Base-by-base conservation (phyloP, 1,140 invertebrate species). In the Bombus terrestris region DNA sequence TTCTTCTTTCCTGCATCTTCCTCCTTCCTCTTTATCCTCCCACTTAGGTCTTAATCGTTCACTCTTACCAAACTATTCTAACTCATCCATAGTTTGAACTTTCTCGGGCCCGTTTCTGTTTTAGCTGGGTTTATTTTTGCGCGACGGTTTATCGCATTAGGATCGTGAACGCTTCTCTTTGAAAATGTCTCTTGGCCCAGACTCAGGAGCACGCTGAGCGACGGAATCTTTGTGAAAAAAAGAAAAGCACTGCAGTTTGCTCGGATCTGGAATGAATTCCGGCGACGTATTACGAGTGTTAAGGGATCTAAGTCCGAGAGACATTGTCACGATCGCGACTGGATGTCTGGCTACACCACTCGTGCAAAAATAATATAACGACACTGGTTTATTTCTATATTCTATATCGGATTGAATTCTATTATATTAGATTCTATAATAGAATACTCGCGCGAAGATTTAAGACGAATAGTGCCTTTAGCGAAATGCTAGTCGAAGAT, bases 121-220 rank as follows among this genome's bases (percentile, higher is more conserved):
- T 80, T 72, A 68, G 15, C 18, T 41, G 10, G 35, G 57, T 80
- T 72, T 85, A 85, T 85, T 85, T 85, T 68, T 71, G 83, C 41
- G n/a, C 47, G 28, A 1, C 47, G 35, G 82, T 69, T 64, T 71
- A 25, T 62, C 66, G 74, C 47, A 39, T 80, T 76, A 35, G 82
- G 39, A 84, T 59, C 57, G 83, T 84, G 53, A 75, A 59, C 53
- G 82, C 25, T 64, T n/a, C 53, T 84, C 76, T 62, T 79, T 47
- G 35, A 59, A 43, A 10, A 15, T 68, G 82, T 85, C 76, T 85
- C 39, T 80, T 85, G 83, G 83, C 83, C 68, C 83, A 85, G 83
- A 85, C 83, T 72, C 77, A 41, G 39, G 39, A 3, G 43, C 35
- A 68, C 57, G 83, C 15, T 41, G 64, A 66, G 83, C 83, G 59